Evolutionary conservation across 2,888 invertebrate genomes (phyloP), one percentile per base, ranked within the genome.

Genomic region (Eupsilia transversa): DNA sequence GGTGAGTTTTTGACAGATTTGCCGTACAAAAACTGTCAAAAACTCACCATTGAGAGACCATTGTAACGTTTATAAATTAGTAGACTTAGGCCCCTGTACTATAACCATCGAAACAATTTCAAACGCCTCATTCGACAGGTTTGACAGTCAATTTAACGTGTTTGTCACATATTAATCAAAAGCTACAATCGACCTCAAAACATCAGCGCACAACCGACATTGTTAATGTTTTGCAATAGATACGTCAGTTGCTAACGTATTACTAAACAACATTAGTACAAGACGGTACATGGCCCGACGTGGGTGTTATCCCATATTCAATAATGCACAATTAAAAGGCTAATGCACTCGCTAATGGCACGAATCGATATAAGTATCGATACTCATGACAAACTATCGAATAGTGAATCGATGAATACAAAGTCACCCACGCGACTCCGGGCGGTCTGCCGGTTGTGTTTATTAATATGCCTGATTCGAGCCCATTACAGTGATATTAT

Each of bases 271-370:
- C 84, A 86, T 86, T 86, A 89, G 77, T 77, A 82, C 83, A 80
- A 84, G 79, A 75, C 85, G 88, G 83, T 78, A 85, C 79, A 84
- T 81, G 87, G 82, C 23, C 74, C 64, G 74, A 54, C 88, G 92
- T 93, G 91, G 93, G 93, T 89, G 92, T 89, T 87, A 89, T 88
- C 89, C 87, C 88, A 83, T 87, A 87, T 83, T 81, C 85, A 84
- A 88, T 89, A 91, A 92, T 90, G 89, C 91, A 93, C 94, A 93
- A 94, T 94, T 93, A 94, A 93, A 93, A 93, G 92, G 92, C 88
- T 92, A 92, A 92, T 92, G 92, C 91, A 91, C 92, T 90, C 89
- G 85, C 88, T 90, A 90, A 91, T 90, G 87, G 86, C 82, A 76
- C 67, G 82, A 74, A 56, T 86, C 84, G 86, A 85, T 84, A 87